Conservation (phyloP, 2,888 invertebrate genomes). For the Teinopalpus imperialis region DNA sequence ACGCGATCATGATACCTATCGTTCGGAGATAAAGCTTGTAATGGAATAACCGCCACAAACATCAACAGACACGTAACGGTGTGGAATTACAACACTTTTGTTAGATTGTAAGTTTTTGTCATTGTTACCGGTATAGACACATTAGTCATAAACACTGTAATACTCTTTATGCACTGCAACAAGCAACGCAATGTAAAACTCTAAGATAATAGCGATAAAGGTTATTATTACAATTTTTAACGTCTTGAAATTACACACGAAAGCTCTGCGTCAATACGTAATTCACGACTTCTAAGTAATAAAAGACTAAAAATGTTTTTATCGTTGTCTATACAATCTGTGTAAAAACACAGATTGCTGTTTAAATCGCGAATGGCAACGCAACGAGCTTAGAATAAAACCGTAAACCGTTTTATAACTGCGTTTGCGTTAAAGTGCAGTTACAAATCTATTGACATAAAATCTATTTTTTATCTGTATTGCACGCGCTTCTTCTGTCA, state of each 20-base stretch:
- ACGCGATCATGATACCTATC: constrained; percentile 38
- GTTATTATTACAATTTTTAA: constrained; percentile 1
- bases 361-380: constrained; percentile 7
- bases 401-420: constrained; percentile 15
- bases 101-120: constrained; percentile 74
- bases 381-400: neutral
- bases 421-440: constrained; percentile 9
- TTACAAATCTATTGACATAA: constrained; percentile 6
- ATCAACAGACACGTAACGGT: constrained; percentile 68
- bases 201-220: constrained; percentile 6
- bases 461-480: constrained; percentile 3
- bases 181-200: constrained; percentile 2
- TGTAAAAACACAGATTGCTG: no score
- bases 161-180: constrained; percentile 27
- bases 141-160: constrained; percentile 57
- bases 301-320: constrained; percentile 17
- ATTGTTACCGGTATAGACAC: constrained; percentile 57
- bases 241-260: neutral
- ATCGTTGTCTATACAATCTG: constrained; percentile 5
- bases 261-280: neutral
- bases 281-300: constrained; percentile 6
- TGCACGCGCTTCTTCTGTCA: neutral
- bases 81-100: constrained; percentile 76
- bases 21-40: constrained; percentile 24
- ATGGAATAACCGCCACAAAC: constrained; percentile 29